phyloP scores from a whole-genome alignment of 2,797 vertebrate genomes.

The Ptychobarbus kaznakovi region DNA sequence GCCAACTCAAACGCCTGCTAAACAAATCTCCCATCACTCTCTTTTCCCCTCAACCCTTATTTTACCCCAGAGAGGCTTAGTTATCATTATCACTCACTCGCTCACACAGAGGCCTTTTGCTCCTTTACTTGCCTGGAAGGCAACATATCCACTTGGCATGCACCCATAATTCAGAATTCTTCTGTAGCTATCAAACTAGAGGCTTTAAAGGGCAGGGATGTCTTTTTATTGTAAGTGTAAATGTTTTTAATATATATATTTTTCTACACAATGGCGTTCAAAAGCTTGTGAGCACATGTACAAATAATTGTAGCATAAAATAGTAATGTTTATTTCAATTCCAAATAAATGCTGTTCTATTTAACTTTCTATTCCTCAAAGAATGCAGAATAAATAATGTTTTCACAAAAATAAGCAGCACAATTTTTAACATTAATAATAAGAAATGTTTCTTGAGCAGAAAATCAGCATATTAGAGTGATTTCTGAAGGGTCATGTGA shows the following conservation, averaged over 20 bases:
- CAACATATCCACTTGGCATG: conserved; percentile 35
- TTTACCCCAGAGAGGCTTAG: conserved; percentile 34
- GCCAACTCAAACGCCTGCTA: conserved; percentile 32
- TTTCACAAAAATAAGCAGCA: background rate
- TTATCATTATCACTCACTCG: conserved; percentile 40
- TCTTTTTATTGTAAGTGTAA: background rate
- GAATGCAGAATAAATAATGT: too few relatives aligned
- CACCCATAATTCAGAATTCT: conserved; percentile 30
- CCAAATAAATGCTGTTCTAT: too few relatives aligned
- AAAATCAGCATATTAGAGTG: background rate
- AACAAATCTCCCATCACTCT: conserved; percentile 39
- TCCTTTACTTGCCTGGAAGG: conserved; percentile 41
- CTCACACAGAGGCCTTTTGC: conserved; percentile 31
- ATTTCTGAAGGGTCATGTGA: background rate
- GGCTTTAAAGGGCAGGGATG: conserved; percentile 2
- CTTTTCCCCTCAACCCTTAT: conserved; percentile 33
- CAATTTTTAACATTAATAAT: background rate
- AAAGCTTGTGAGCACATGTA: background rate
- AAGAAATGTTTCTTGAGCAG: background rate
- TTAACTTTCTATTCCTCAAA: too few relatives aligned
- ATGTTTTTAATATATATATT: too few relatives aligned
- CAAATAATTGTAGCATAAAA: background rate
- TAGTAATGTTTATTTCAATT: background rate
- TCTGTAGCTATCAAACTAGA: conserved; percentile 8
- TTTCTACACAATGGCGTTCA: background rate